Conservation (phyloP, 2,888 invertebrate species). For the Zaprionus bogoriensis region DNA sequence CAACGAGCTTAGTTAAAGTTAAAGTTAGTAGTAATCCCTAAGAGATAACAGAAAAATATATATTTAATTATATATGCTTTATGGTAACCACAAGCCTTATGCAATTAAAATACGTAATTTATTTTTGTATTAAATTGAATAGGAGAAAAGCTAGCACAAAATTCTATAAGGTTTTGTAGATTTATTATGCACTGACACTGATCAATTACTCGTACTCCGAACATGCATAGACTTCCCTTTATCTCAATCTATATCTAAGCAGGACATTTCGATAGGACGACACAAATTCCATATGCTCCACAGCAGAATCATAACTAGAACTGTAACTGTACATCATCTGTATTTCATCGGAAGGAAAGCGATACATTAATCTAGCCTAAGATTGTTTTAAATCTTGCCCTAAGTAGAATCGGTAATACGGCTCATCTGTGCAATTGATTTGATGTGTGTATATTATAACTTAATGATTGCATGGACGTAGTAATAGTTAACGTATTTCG, state of each 20-base stretch:
- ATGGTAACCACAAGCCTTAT: constrained; percentile 34
- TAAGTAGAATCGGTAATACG: constrained; percentile 68
- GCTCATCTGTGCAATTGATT: constrained; percentile 60
- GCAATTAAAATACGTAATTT: constrained; percentile 75
- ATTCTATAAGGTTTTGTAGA: constrained; percentile 46
- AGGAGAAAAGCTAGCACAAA: constrained; percentile 50
- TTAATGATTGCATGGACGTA: constrained; percentile 61
- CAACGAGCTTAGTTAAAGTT: constrained; percentile 88
- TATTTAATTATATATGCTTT: constrained; percentile 5
- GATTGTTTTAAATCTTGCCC: constrained; percentile 81
- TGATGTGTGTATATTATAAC: constrained; percentile 56
- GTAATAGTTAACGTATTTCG: constrained; percentile 43
- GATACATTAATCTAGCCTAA: constrained; percentile 63
- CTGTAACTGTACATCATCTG: constrained; percentile 36
- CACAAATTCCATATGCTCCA: neutral
- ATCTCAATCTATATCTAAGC: constrained; percentile 40
- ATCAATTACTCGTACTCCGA: constrained; percentile 42
- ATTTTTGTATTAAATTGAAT: constrained; percentile 62
- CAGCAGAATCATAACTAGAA: neutral
- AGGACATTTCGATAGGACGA: constrained; percentile 5
- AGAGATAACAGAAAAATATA: constrained; percentile 7
- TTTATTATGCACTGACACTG: constrained; percentile 39
- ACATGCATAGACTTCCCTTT: constrained; percentile 46
- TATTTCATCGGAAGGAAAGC: constrained; percentile 18
- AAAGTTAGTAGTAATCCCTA: neutral